Percentiles rank a stretch among this genome's conserved stretches.
Evolutionary conservation across 2,797 vertebrate species (phyloP).

Genomic region (Mus spretus): DNA sequence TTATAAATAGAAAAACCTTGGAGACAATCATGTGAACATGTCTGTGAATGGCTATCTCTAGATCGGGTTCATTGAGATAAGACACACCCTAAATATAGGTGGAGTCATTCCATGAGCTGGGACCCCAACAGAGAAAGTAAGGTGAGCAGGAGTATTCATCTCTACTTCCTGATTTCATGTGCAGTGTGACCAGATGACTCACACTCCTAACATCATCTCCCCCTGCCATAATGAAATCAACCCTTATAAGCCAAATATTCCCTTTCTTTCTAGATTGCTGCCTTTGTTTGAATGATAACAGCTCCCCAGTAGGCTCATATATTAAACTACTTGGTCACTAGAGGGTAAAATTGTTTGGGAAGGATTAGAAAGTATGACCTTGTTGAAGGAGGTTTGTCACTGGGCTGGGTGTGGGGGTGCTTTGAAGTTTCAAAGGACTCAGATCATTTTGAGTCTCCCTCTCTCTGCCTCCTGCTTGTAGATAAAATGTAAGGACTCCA

Average conservation of each 20-base stretch:
- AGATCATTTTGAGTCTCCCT: neutral
- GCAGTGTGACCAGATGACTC: neutral
- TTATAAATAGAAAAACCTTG: neutral
- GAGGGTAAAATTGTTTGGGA: neutral
- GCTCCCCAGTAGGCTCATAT: neutral
- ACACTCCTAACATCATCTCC: neutral
- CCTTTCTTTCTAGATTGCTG: neutral
- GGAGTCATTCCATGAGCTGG: neutral
- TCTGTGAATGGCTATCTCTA: neutral
- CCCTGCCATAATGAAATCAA: neutral
- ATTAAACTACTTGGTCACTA: neutral
- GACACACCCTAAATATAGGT: neutral
- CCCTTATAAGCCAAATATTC: neutral
- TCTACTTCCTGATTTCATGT: neutral
- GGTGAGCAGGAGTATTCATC: neutral
- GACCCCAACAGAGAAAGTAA: neutral
- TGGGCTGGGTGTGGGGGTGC: neutral
- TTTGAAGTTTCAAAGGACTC: neutral
- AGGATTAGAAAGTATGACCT: neutral
- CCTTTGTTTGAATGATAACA: neutral
- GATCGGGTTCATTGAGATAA: neutral
- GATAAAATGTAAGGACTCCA: neutral
- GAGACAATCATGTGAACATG: neutral
- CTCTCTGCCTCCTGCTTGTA: neutral
- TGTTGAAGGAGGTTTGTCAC: neutral